phyloP scores from a whole-genome alignment of 2,113 vertebrate genomes.

The Enhydra lutris region DNA sequence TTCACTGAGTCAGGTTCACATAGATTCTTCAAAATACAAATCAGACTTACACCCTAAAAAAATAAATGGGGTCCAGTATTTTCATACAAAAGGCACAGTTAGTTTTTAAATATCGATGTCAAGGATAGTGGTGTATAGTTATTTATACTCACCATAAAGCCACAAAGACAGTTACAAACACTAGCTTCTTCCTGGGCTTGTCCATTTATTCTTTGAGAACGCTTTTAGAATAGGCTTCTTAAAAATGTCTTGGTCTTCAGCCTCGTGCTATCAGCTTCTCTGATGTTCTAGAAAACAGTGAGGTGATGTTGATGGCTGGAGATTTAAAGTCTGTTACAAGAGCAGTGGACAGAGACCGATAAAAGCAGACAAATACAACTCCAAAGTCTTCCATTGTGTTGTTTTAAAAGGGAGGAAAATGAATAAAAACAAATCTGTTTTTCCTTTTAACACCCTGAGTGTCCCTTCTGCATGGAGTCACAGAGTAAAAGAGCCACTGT shows the following conservation, averaged over 20 bases:
- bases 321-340: not conserved
- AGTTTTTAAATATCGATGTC: not conserved
- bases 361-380: not conserved
- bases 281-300: not conserved
- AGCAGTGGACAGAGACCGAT: not conserved
- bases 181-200: not conserved
- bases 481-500: not conserved
- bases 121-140: not conserved
- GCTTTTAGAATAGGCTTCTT: not conserved
- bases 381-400: not conserved
- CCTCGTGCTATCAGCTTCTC: not conserved
- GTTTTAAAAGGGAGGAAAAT: not conserved
- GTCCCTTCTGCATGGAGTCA: not conserved
- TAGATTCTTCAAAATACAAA: not conserved
- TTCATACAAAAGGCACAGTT: not conserved
- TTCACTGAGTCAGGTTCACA: not conserved
- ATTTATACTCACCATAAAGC: not conserved
- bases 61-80: not conserved
- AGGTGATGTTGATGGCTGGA: not conserved
- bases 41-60: conserved; percentile 6
- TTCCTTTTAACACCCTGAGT: not conserved
- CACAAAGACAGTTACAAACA: not conserved
- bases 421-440: not conserved
- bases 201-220: not conserved
- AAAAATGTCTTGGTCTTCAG: not conserved